These are phyloP conservation scores for Tribolium freemani DNA, from an alignment of 2,888 invertebrate species.

Conservation along the genomic window DNA sequence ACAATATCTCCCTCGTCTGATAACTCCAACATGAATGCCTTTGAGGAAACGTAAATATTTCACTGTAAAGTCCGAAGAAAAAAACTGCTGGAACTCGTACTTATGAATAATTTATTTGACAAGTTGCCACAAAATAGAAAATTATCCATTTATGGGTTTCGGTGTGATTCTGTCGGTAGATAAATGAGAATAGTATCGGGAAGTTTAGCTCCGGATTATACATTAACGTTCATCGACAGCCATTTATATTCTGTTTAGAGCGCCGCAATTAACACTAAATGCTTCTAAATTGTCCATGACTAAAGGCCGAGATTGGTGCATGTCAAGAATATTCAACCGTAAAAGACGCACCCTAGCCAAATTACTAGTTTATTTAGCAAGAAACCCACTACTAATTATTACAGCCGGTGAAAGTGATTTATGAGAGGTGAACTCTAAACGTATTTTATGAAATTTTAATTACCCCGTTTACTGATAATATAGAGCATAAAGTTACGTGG, in stretches of 20 bases:
- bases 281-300: slow-evolving; percentile 43
- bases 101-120: not conserved
- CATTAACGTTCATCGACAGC: slow-evolving; percentile 34
- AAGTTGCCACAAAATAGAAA: not conserved
- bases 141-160: not conserved
- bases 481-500: not conserved
- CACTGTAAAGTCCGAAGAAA: not conserved
- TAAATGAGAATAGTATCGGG: not conserved
- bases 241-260: slow-evolving; percentile 56
- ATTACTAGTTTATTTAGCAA: slow-evolving; percentile 27
- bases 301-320: slow-evolving; percentile 41
- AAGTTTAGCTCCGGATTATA: slow-evolving; percentile 20
- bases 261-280: slow-evolving; percentile 54
- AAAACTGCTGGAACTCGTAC: not conserved
- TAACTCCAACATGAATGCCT: too few relatives aligned
- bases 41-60: too few relatives aligned
- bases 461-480: slow-evolving; percentile 6
- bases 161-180: not conserved
- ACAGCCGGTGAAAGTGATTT: slow-evolving; percentile 26
- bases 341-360: slow-evolving; percentile 13
- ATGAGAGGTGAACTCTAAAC: slow-evolving; percentile 18
- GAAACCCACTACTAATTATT: slow-evolving; percentile 32
- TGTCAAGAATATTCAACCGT: slow-evolving; percentile 39
- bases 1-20: too few relatives aligned
- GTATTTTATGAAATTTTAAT: slow-evolving; percentile 29